Conservation (phyloP, 2,797 vertebrate species). For the Capromys pilorides region DNA sequence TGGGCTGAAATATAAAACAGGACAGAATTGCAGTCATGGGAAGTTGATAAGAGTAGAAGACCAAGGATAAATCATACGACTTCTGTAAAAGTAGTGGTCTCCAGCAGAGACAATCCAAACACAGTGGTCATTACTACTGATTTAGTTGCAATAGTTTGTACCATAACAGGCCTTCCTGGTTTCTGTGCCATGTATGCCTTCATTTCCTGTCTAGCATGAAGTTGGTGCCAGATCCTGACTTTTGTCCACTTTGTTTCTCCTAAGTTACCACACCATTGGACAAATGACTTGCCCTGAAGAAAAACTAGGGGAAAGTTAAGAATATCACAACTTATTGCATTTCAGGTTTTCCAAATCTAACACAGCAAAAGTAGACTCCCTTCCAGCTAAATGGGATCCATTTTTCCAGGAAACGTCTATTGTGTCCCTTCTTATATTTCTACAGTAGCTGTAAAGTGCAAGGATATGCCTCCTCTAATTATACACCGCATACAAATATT, state of each 20-base stretch:
- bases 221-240: neutral
- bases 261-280: neutral
- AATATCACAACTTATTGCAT: neutral
- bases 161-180: neutral
- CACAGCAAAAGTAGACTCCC: neutral
- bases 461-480: neutral
- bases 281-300: neutral
- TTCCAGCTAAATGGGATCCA: neutral
- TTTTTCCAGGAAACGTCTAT: neutral
- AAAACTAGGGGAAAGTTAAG: neutral
- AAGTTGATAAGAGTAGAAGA: neutral
- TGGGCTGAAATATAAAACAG: constrained; percentile 11
- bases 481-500: neutral
- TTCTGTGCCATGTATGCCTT: neutral
- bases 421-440: neutral
- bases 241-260: neutral
- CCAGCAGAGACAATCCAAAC: neutral
- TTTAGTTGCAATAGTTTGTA: neutral
- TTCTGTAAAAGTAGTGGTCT: neutral
- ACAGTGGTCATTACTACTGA: neutral
- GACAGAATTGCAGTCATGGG: neutral
- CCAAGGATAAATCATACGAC: neutral
- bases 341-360: neutral
- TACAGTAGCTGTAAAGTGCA: neutral
- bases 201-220: neutral